Base-by-base conservation (phyloP, 2,113 vertebrate species). In the Passer domesticus region DNA sequence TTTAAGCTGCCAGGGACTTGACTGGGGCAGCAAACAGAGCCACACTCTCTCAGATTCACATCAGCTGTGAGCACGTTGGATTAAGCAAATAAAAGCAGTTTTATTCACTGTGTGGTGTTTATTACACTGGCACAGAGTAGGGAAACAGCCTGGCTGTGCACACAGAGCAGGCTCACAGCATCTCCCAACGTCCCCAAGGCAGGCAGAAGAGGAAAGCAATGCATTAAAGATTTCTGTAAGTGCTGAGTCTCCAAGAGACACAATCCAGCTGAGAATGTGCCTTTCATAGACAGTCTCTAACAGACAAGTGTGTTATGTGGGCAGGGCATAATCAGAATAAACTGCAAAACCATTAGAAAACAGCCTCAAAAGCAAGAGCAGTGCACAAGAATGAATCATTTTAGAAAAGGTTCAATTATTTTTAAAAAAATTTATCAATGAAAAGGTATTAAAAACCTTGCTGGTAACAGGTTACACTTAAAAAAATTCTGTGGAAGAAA, bases 1-100 rank as follows among this genome's bases (percentile, higher is more conserved):
- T 92, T 92, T 41, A 58, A 88, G 87, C 22, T 24, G 58, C 70
- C 58, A 66, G 50, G 87, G 59, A 77, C 33, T 87, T 33, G 62
- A 63, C 12, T 55, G 84, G 87, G 89, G 84, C 76, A 87, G 76
- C 64, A 49, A 76, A 76, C 35, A 68, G 72, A 87, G 77, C n/a
- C 47, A 25, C 1, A 0, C 56, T 60, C 67, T 12, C 46, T 3
- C 23, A 79, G 62, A 82, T 4, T n/a, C 37, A 2, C 70, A n/a
- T 15, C 59, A 15, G 52, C 10, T 31, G 44, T 6, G 27, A 63
- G 21, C 11, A 18, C 10, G 11, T 9, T 0, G 4, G 52, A 81
- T 84, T 74, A 76, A 87, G 46, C 31, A 73, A 87, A 82, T 28
- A 27, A 87, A 92, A 25, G 2, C 19, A 27, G 41, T 35, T 77